Evolutionary conservation across 1,140 invertebrate species (phyloP).

Genomic region (Anastrepha ludens): DNA sequence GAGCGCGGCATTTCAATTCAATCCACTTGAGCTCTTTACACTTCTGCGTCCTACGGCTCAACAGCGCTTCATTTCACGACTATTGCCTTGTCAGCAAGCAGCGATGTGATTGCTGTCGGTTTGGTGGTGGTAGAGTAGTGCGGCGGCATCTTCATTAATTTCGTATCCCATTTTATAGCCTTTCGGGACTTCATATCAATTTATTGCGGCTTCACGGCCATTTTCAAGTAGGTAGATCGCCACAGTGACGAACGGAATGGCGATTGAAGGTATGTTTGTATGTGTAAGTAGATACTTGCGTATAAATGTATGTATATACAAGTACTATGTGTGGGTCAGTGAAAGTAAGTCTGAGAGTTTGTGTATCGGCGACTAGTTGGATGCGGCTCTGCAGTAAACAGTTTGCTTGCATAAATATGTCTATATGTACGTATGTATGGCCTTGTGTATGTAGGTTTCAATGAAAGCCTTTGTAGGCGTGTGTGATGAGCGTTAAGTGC

Average conservation of each 20-base stretch:
- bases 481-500: neutral
- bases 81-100: neutral
- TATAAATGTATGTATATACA: no score
- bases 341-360: no score
- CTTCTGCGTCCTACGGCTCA: neutral
- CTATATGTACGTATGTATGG: no score
- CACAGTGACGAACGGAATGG: neutral
- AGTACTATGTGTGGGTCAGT: no score
- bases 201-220: slow-evolving; percentile 39
- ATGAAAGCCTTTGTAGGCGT: neutral
- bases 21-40: slow-evolving; percentile 16
- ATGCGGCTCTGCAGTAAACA: no score
- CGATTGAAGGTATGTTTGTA: neutral
- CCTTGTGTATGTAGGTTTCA: no score
- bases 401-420: no score
- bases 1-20: slow-evolving; percentile 30
- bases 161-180: slow-evolving; percentile 49
- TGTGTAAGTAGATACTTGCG: neutral
- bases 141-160: slow-evolving; percentile 40
- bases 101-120: neutral
- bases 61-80: neutral
- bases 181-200: slow-evolving; percentile 46
- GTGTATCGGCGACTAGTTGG: no score
- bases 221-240: slow-evolving; percentile 46
- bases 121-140: neutral